These are phyloP conservation scores for Pterocles gutturalis DNA, from an alignment of 2,113 vertebrate species.

Conservation along the genomic window DNA sequence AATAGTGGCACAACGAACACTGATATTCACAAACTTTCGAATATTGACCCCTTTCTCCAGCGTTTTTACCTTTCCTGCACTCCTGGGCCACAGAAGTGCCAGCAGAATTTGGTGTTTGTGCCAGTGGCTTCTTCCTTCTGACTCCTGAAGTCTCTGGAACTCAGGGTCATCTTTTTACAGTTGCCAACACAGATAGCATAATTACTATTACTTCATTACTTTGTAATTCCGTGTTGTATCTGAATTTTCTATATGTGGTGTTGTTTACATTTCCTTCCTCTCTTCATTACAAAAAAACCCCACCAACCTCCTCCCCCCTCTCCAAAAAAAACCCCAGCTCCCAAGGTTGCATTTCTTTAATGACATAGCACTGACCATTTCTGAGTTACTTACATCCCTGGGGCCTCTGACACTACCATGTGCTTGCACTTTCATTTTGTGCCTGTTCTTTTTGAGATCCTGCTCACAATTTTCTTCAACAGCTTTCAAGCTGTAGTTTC, in stretches of 20 bases:
- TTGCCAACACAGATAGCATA: background rate
- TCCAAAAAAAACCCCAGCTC: background rate
- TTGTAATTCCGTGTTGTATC: background rate
- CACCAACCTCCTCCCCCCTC: rapidly evolving
- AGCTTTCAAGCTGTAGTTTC: background rate
- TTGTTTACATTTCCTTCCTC: background rate
- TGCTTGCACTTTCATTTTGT: background rate
- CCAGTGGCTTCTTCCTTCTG: background rate
- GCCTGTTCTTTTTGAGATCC: background rate
- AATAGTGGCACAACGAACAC: background rate
- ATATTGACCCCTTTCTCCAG: background rate
- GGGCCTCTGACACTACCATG: background rate
- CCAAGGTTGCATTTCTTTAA: background rate
- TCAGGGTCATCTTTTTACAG: background rate
- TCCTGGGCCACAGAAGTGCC: background rate
- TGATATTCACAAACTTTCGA: background rate
- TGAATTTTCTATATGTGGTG: background rate
- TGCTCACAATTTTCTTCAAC: background rate
- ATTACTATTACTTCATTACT: background rate
- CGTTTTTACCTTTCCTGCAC: background rate
- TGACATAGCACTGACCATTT: background rate
- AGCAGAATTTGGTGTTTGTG: background rate
- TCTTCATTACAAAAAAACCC: background rate
- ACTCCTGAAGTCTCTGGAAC: background rate
- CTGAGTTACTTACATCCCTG: background rate